Evolutionary conservation across 2,888 invertebrate species (phyloP).

Genomic region (Dryomyza anilis): DNA sequence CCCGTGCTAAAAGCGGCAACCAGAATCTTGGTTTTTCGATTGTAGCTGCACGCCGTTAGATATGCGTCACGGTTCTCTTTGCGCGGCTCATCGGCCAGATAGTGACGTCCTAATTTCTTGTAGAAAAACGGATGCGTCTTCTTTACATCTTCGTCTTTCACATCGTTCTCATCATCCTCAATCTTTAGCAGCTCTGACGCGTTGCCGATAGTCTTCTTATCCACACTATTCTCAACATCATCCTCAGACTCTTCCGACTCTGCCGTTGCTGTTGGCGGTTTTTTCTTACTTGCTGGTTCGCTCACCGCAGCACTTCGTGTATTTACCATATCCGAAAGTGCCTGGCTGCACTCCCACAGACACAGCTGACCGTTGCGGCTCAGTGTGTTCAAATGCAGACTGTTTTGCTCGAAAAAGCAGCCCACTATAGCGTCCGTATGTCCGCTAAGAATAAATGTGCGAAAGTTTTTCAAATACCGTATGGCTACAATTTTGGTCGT

Average conservation of each 20-base stretch:
- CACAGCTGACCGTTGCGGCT: conserved; percentile 78
- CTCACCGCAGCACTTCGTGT: not conserved
- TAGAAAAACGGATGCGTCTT: conserved; percentile 66
- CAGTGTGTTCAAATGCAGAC: conserved; percentile 82
- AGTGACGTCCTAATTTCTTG: conserved; percentile 74
- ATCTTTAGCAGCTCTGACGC: conserved; percentile 12
- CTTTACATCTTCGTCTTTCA: conserved; percentile 54
- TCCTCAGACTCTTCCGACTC: conserved; percentile 73
- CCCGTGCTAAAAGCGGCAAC: conserved; percentile 92
- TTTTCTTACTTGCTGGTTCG: conserved; percentile 26
- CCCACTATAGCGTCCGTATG: conserved; percentile 85
- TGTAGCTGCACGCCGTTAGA: conserved; percentile 84
- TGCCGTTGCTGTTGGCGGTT: conserved; percentile 44
- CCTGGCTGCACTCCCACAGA: conserved; percentile 84
- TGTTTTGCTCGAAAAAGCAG: conserved; percentile 86
- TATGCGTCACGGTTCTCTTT: conserved; percentile 68
- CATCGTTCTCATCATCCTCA: conserved; percentile 57
- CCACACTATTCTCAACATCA: conserved; percentile 63
- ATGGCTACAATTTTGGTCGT: conserved; percentile 83
- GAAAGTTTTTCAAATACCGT: conserved; percentile 76
- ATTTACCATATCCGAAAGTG: conserved; percentile 62
- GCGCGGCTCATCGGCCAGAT: conserved; percentile 73
- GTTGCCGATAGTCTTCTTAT: conserved; percentile 29
- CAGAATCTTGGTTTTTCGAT: conserved; percentile 77
- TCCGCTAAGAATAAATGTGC: conserved; percentile 77